phyloP scores from a whole-genome alignment of 2,888 invertebrate species.

The Orchesellides sinensis region DNA sequence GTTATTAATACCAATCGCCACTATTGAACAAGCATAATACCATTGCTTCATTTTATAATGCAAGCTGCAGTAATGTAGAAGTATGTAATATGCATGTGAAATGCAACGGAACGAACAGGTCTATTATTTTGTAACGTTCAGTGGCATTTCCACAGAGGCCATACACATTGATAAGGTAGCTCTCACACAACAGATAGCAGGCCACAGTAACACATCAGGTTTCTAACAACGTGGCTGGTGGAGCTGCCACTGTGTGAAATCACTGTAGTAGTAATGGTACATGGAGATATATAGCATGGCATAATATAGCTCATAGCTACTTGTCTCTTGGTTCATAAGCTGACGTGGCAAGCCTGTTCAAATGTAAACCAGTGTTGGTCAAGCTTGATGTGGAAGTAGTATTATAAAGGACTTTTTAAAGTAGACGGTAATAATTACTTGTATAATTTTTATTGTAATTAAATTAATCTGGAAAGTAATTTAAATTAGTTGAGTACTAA shows the following conservation, averaged over 20 bases:
- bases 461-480: neutral
- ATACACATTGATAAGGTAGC: neutral
- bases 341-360: constrained; percentile 54
- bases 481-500: neutral
- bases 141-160: neutral
- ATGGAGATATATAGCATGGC: neutral
- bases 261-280: no score
- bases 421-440: neutral
- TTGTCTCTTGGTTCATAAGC: constrained; percentile 33
- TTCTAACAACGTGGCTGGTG: no score
- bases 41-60: no score
- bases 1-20: no score
- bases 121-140: neutral
- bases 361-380: constrained; percentile 5
- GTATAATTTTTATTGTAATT: neutral
- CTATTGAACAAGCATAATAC: no score
- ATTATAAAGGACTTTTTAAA: neutral
- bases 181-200: neutral
- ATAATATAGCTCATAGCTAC: neutral
- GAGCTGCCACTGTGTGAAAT: no score
- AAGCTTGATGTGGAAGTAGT: neutral
- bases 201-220: neutral
- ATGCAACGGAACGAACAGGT: no score
- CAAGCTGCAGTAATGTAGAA: no score
- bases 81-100: no score